These are phyloP conservation scores for Amphiprion percula DNA, from an alignment of 2,113 vertebrate genomes.

Conservation along the genomic window DNA sequence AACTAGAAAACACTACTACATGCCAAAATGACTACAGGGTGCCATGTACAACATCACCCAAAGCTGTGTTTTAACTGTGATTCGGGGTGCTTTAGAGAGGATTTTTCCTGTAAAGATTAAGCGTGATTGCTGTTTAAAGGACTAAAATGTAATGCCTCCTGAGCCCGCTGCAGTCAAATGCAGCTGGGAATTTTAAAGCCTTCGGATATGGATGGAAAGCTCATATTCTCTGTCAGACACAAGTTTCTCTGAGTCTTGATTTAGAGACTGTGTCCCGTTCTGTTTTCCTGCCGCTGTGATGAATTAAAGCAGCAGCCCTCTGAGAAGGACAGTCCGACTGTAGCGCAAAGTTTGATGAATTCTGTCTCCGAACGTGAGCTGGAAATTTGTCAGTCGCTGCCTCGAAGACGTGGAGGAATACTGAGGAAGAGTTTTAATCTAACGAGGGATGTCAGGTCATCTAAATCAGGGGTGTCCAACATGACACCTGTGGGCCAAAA, in stretches of 20 bases:
- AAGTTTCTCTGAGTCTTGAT: conserved; percentile 23
- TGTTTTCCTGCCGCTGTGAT: conserved; percentile 16
- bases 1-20: neutral
- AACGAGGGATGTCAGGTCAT: neutral
- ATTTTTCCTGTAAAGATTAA: conserved; percentile 52
- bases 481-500: no score
- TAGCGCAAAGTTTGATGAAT: neutral
- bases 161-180: conserved; percentile 45
- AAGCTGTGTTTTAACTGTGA: conserved; percentile 31
- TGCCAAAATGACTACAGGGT: conserved; percentile 21
- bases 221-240: conserved; percentile 20
- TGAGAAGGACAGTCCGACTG: neutral
- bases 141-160: conserved; percentile 51
- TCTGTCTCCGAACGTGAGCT: neutral
- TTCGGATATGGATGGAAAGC: conserved; percentile 30
- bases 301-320: conserved; percentile 22
- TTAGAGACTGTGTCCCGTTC: conserved; percentile 18
- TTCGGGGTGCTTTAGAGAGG: conserved; percentile 15
- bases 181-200: conserved; percentile 46
- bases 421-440: neutral
- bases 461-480: no score
- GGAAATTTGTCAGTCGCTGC: no score
- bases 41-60: conserved; percentile 10
- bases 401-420: neutral
- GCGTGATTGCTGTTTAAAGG: conserved; percentile 42